A percentile compares a stretch with the other conserved stretches of the same genome.
Evolutionary conservation across 2,797 vertebrate species (phyloP).

Genomic region (Bradypodion ventrale): DNA sequence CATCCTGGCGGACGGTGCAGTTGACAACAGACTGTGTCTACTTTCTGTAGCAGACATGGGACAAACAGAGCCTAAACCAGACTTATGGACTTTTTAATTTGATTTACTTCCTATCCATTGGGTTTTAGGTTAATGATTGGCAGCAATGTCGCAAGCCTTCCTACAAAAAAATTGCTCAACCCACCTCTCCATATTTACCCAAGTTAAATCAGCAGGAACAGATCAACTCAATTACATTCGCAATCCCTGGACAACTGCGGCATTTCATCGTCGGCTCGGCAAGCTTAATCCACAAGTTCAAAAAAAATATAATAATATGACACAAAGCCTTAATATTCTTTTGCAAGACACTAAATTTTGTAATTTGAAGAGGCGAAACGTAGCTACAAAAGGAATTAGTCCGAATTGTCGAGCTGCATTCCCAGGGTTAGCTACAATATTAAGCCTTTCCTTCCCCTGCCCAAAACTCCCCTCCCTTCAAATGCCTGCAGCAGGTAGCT

Average conservation of each 20-base stretch:
- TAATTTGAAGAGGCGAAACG: constrained; percentile 58
- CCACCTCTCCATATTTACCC: neutral
- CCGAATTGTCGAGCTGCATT: constrained; percentile 25
- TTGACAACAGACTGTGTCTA: no score
- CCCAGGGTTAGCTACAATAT: constrained; percentile 21
- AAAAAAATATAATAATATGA: no score
- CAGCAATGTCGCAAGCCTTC: neutral
- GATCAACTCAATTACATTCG: constrained; percentile 70
- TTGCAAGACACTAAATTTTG: constrained; percentile 58
- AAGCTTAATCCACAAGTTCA: constrained; percentile 59
- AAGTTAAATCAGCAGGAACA: constrained; percentile 67
- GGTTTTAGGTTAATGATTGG: neutral
- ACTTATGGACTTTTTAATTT: no score
- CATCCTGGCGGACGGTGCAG: no score
- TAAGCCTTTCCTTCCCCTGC: constrained; percentile 28
- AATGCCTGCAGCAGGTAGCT: constrained; percentile 29
- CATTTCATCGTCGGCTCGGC: constrained; percentile 54
- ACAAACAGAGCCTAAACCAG: no score
- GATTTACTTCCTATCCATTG: no score
- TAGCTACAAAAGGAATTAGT: constrained; percentile 56
- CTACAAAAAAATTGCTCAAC: neutral
- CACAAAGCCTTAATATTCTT: constrained; percentile 58
- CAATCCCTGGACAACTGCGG: constrained; percentile 57
- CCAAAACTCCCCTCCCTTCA: constrained; percentile 29
- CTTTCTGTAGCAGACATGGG: no score